Evolutionary conservation across 2,113 vertebrate species (phyloP), one percentile per base, ranked within the genome.

Genomic region (Melanocharis versteri): DNA sequence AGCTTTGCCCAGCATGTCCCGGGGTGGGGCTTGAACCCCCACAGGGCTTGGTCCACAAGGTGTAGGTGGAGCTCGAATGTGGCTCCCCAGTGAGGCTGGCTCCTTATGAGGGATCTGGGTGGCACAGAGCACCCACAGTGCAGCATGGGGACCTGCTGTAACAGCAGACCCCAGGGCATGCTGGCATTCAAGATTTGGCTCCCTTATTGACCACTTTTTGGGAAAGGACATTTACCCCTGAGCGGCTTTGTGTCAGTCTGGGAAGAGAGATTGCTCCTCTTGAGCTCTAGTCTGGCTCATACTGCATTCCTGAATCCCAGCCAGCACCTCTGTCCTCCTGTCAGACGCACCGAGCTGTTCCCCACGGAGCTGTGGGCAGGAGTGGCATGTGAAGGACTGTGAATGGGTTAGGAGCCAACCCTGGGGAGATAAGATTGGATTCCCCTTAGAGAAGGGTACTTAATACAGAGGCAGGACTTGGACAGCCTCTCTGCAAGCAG

Each of bases 311-410:
- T 65, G 51, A 81, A 51, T 30, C 56, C 33, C 56, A 89, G 54
- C 4, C 58, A 83, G 51, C 17, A n/a, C 33, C 56, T 75, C 70
- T 75, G 65, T 20, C 24, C n/a, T 88, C n/a, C 35, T 72, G 62
- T 6, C 39, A 64, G 57, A n/a, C 5, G 30, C 26, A 61, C 9
- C 2, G 42, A 39, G 35, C 31, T 24, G 40, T 13, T 77, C 40
- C 42, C 24, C 47, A 21, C 0, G 0, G 33, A 68, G 15, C 37
- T 39, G 16, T 2, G 14, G 62, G 58, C 48, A 53, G 40, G 3
- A 54, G 30, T 7, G 30, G 37, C 40, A 56, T 21, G 6, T 24
- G 37, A 64, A 77, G 62, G 15, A 15, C 15, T 3, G 1, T 26
- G 13, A 64, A 53, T 17, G 57, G 37, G 20, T 80, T 68, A 60